Evolutionary conservation across 2,888 invertebrate genomes (phyloP).

Genomic region (Endotricha flammealis): DNA sequence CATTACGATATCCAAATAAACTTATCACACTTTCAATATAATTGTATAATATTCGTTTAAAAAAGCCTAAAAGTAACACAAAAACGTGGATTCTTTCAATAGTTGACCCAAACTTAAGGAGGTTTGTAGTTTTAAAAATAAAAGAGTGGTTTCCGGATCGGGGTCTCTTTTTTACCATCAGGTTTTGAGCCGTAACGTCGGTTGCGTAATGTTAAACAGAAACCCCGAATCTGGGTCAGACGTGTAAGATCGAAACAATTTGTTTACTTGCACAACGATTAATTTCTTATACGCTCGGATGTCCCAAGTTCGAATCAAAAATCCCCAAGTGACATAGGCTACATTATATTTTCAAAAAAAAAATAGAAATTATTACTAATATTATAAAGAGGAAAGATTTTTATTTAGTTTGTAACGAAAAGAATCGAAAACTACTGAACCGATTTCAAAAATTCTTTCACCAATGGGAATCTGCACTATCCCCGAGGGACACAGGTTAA

Average conservation of each 20-base stretch:
- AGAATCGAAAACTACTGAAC: no score
- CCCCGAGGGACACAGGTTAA: no score
- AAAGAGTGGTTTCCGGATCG: conserved; percentile 13
- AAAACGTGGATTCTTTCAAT: background rate
- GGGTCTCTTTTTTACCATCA: conserved; percentile 9
- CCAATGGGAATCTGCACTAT: no score
- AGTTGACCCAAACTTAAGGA: conserved; percentile 4
- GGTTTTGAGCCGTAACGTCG: conserved; percentile 10
- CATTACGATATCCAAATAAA: conserved; percentile 2
- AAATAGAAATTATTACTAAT: no score
- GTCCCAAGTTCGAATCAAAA: no score
- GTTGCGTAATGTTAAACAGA: conserved; percentile 35
- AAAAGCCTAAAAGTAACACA: background rate
- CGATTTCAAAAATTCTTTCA: no score
- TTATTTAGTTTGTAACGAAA: no score
- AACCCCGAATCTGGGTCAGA: conserved; percentile 36
- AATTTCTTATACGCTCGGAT: no score
- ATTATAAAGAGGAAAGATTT: no score
- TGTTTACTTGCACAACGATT: conserved; percentile 38
- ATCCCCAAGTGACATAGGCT: no score
- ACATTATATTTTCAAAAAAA: no score
- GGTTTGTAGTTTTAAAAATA: conserved; percentile 13
- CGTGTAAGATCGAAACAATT: conserved; percentile 36
- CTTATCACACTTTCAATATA: conserved; percentile 5
- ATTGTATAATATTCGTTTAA: conserved; percentile 1